Evolutionary conservation across 2,888 invertebrate genomes (phyloP), one percentile per base, ranked within the genome.

Genomic region (Nephrotoma guestfalica): DNA sequence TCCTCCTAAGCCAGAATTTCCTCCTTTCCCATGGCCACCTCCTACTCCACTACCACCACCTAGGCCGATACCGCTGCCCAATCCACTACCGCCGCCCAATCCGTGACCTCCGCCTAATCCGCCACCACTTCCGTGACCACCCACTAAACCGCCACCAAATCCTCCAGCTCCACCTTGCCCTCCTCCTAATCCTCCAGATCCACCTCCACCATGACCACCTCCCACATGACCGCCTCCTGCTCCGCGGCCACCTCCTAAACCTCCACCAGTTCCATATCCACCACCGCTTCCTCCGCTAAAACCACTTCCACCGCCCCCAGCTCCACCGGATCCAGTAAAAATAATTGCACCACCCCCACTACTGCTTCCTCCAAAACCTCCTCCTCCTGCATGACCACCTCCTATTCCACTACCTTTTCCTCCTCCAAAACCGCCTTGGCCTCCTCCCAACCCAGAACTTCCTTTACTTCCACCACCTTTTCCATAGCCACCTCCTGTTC

Each of bases 251-350:
- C 87, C 85, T 0, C 87, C 87, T 11, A 83, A 85, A 6, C 87
- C 88, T 18, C 86, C 57, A 4, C 85, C 85, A 41, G 0, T 11
- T 57, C 87, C 88, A 13, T 86, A 86, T 42, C 86, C 86, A 13
- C 86, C 87, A 13, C 87, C 87, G 18, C 42, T 40, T 3, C 85
- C 45, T n/a, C 41, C 51, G 6, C 86, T 84, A 45, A 57, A 41
- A 41, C 40, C 71, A 15, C 15, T 43, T 13, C 87, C 87, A 7
- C 87, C 6, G 2, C 84, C 84, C 0, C 84, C 84, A 84, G 41
- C 7, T n/a, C 9, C 86, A 86, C 87, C 86, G 30, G n/a, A 47
- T 47, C 3, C 47, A 47, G 11, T n/a, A 47, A 11, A 11, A n/a
- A 13, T 47, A 13, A 11, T n/a, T 13, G 11, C 47, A 47, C 30